Evolutionary conservation across 2,888 invertebrate species (phyloP).

Genomic region (Glyphotaelius pellucidus): DNA sequence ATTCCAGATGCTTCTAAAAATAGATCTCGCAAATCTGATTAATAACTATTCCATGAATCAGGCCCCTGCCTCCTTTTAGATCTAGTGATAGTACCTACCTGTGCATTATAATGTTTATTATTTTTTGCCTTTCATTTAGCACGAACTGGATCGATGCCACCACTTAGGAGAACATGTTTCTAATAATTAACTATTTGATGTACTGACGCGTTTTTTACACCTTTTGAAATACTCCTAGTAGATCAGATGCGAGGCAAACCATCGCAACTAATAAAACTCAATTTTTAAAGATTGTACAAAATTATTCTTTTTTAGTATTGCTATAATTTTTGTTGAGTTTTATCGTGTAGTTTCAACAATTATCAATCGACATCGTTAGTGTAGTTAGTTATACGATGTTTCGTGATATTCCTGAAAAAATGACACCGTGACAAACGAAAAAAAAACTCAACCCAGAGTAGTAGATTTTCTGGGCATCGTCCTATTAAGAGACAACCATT

Average conservation of each 20-base stretch:
- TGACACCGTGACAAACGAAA: too few species aligned
- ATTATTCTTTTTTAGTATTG: too few species aligned
- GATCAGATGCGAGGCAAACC: not conserved
- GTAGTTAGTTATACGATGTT: too few species aligned
- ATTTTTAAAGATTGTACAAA: not conserved
- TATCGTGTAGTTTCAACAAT: too few species aligned
- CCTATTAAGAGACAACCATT: too few species aligned
- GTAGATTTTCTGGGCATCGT: too few species aligned
- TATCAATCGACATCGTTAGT: too few species aligned
- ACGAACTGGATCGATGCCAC: not conserved
- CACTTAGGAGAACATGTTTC: slow-evolving; percentile 19
- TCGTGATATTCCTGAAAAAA: too few species aligned
- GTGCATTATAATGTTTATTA: not conserved
- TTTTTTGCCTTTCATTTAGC: not conserved
- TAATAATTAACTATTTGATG: slow-evolving; percentile 7
- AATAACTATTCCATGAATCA: slow-evolving; percentile 6
- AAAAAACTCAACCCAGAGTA: too few species aligned
- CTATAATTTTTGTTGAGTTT: too few species aligned
- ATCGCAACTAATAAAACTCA: not conserved
- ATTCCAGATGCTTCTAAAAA: not conserved
- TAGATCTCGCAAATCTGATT: not conserved
- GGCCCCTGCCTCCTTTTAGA: slow-evolving; percentile 11
- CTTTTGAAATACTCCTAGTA: not conserved
- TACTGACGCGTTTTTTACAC: not conserved
- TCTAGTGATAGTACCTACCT: not conserved